These are phyloP conservation scores for Arctia plantaginis DNA, from an alignment of 2,888 invertebrate genomes.

Conservation along the genomic window DNA sequence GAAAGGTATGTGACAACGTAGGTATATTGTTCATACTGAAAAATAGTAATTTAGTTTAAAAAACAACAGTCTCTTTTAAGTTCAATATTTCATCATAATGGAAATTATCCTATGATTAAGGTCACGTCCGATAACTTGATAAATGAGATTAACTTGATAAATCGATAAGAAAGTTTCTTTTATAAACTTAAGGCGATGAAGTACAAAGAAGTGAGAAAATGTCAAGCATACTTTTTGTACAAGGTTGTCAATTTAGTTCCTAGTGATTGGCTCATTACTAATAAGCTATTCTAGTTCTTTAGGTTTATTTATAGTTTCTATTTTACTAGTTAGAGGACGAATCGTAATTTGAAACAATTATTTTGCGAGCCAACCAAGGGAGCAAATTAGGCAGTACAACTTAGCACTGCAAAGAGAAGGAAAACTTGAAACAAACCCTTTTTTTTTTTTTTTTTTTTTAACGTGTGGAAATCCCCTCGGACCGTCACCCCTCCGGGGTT, in stretches of 20 bases:
- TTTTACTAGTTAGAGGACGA: neutral
- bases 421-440: too few species aligned
- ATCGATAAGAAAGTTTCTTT: neutral
- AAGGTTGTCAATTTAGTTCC: neutral
- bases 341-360: neutral
- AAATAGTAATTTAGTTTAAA: neutral
- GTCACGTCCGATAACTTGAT: neutral
- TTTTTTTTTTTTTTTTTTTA: too few species aligned
- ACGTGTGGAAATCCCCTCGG: too few species aligned
- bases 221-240: neutral
- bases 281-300: neutral
- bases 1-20: too few species aligned
- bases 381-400: too few species aligned
- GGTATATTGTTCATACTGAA: too few species aligned
- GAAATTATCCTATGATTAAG: neutral
- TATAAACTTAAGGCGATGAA: neutral
- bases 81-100: neutral
- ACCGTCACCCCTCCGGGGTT: too few species aligned
- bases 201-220: slow-evolving; percentile 1
- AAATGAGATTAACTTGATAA: neutral
- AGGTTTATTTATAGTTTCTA: neutral
- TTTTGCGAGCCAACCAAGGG: too few species aligned
- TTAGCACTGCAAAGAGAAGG: too few species aligned
- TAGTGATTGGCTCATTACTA: neutral
- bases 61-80: neutral